A percentile compares a stretch with the other conserved stretches of the same genome.
Conservation (phyloP, 2,888 invertebrate genomes). For the Drosophila planitibia region DNA sequence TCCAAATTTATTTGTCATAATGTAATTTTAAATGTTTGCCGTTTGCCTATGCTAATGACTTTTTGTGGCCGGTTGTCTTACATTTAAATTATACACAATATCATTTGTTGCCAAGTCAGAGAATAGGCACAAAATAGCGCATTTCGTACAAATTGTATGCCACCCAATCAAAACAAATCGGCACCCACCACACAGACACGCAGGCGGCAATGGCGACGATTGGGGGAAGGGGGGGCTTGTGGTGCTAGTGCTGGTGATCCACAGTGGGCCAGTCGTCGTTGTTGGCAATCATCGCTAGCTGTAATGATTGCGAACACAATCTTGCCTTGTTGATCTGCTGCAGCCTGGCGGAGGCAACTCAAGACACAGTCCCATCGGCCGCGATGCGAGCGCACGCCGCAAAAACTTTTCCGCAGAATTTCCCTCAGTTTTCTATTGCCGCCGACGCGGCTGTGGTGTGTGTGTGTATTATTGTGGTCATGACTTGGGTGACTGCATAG, state of each 20-base stretch:
- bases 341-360: slow-evolving; percentile 27
- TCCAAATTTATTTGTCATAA: slow-evolving; percentile 59
- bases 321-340: slow-evolving; percentile 74
- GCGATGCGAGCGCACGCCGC: slow-evolving; percentile 56
- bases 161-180: slow-evolving; percentile 61
- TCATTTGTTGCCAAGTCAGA: slow-evolving; percentile 33
- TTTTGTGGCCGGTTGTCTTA: slow-evolving; percentile 20
- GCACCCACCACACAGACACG: slow-evolving; percentile 49
- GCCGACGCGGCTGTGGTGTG: slow-evolving; percentile 19
- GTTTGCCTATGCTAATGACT: slow-evolving; percentile 44
- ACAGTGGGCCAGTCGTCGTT: slow-evolving; percentile 66
- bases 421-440: slow-evolving; percentile 64
- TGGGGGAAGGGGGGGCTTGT: slow-evolving; percentile 7
- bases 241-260: slow-evolving; percentile 33
- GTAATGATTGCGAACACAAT: slow-evolving; percentile 81
- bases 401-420: slow-evolving; percentile 75
- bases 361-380: slow-evolving; percentile 28
- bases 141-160: slow-evolving; percentile 68
- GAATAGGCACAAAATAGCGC: slow-evolving; percentile 1
- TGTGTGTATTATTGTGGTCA: slow-evolving; percentile 51
- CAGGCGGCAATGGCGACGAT: slow-evolving; percentile 36
- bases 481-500: slow-evolving; percentile 74
- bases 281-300: slow-evolving; percentile 69
- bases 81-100: slow-evolving; percentile 48
- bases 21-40: slow-evolving; percentile 72